A percentile compares a stretch with the other conserved stretches of the same genome.
Evolutionary conservation across 2,113 vertebrate species (phyloP).

Genomic region (Myiozetetes cayanensis): DNA sequence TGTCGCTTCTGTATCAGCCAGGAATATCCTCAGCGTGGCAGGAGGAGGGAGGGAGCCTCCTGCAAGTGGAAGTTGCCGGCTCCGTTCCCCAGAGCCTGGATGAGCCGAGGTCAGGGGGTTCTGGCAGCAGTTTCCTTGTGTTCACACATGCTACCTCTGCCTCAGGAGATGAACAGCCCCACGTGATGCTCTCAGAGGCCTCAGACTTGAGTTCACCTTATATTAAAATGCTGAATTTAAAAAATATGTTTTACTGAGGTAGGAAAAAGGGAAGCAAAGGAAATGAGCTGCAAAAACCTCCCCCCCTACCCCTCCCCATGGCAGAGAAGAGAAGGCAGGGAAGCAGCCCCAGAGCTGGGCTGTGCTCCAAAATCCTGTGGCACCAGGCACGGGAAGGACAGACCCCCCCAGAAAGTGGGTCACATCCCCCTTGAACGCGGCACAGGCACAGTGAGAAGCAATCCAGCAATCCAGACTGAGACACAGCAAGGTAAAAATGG

Average conservation of each 20-base stretch:
- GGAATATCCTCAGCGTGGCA: background rate
- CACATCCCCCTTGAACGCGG: rapidly evolving
- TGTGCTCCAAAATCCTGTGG: background rate
- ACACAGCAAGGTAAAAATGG: conserved; percentile 7
- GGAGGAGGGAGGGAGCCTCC: background rate
- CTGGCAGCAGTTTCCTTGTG: rapidly evolving
- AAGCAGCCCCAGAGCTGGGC: background rate
- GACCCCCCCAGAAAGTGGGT: background rate
- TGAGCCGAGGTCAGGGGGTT: background rate
- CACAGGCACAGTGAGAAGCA: background rate
- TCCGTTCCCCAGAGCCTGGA: background rate
- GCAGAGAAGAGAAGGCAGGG: background rate
- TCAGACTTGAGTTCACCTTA: rapidly evolving
- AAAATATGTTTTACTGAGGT: background rate
- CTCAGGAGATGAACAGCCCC: background rate
- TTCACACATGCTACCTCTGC: background rate
- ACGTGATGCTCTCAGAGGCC: rapidly evolving
- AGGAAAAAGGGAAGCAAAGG: background rate
- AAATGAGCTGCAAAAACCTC: background rate
- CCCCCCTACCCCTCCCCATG: rapidly evolving
- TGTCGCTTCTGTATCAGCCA: background rate
- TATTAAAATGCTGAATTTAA: background rate
- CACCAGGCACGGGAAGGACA: background rate
- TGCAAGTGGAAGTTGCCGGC: rapidly evolving
- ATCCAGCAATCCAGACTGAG: background rate